Conservation (phyloP, 1,140 invertebrate genomes). For the Rhynchophorus ferrugineus region DNA sequence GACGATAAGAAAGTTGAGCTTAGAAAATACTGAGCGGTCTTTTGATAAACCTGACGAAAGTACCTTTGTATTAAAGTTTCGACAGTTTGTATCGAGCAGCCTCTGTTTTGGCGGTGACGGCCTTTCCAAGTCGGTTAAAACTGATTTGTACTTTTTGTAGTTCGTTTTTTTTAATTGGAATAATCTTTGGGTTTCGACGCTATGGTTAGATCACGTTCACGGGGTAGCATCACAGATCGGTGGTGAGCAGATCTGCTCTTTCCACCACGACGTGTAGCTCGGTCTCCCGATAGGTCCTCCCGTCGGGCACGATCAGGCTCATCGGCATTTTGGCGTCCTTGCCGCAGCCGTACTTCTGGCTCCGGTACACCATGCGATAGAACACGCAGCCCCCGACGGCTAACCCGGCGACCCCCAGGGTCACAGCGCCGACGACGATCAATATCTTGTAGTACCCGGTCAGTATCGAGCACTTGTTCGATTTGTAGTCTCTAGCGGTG, state of each 20-base stretch:
- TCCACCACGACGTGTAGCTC: constrained; percentile 78
- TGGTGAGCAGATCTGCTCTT: constrained; percentile 69
- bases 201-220: no score
- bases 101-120: no score
- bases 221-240: constrained; percentile 69
- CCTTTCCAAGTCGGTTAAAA: no score
- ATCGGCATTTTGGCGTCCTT: constrained; percentile 38
- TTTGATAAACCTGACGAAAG: no score
- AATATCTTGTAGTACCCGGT: constrained; percentile 29
- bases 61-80: no score
- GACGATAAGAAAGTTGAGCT: no score
- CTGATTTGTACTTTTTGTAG: no score
- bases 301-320: constrained; percentile 67
- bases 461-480: constrained; percentile 29
- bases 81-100: no score
- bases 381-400: constrained; percentile 24
- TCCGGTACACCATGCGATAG: constrained; percentile 30
- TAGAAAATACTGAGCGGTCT: no score
- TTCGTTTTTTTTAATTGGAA: no score
- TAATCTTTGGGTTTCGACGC: no score
- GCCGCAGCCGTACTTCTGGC: constrained; percentile 43
- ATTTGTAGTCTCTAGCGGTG: constrained; percentile 31
- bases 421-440: constrained; percentile 29
- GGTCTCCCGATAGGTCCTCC: constrained; percentile 72
- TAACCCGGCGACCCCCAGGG: constrained; percentile 28